Evolutionary conservation across 2,113 vertebrate genomes (phyloP).

Genomic region (Scytalopus superciliaris): DNA sequence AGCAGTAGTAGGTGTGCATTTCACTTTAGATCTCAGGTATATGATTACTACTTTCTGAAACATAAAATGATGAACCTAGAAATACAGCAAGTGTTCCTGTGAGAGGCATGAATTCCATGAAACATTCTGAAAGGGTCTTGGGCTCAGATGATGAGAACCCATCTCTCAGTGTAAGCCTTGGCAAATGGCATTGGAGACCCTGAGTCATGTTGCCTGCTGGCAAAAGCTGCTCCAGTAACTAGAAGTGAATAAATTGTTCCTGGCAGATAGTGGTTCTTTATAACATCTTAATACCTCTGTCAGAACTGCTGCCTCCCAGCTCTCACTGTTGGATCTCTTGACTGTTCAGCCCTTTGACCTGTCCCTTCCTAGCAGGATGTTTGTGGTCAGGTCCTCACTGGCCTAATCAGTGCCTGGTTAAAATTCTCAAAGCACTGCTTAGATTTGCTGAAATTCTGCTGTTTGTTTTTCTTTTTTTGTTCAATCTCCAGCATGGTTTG

Average conservation of each 20-base stretch:
- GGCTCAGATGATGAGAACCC: neutral
- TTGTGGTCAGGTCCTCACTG: neutral
- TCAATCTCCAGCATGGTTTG: neutral
- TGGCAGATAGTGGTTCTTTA: neutral
- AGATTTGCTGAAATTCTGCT: neutral
- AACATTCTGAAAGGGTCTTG: neutral
- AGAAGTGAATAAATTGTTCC: neutral
- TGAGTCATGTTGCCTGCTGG: neutral
- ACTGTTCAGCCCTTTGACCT: neutral
- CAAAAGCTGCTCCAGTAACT: neutral
- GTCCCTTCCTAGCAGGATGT: neutral
- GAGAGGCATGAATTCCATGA: neutral
- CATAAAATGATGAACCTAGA: neutral
- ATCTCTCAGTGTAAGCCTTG: neutral
- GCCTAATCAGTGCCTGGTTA: fast-evolving
- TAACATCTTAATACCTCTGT: neutral
- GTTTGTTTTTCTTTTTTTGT: neutral
- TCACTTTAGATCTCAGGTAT: neutral
- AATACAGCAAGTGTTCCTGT: neutral
- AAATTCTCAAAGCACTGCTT: neutral
- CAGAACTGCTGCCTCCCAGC: neutral
- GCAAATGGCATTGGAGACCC: neutral
- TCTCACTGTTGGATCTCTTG: neutral
- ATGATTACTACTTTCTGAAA: neutral
- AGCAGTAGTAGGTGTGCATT: neutral